A percentile compares a stretch with the other conserved stretches of the same genome.
These are phyloP conservation scores for Rynchops niger DNA, from an alignment of 2,113 vertebrate genomes.

Conservation along the genomic window DNA sequence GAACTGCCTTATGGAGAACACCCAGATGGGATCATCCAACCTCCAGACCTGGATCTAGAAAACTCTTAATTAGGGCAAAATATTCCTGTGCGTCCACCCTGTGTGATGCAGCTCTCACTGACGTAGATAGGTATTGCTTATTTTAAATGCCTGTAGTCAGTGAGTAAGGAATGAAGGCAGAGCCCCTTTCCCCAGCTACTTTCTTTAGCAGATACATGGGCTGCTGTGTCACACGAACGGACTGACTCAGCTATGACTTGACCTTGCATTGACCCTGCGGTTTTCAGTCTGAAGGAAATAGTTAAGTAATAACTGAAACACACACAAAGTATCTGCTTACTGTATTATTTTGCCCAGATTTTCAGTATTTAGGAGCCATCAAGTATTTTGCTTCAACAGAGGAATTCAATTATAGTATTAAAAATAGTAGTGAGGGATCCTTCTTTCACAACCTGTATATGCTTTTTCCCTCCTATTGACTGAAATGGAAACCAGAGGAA, in stretches of 20 bases:
- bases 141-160: constrained; percentile 19
- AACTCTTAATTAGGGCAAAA: constrained; percentile 42
- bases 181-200: not conserved
- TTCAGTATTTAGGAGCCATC: not conserved
- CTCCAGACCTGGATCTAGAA: not conserved
- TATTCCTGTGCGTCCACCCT: not conserved
- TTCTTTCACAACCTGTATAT: not conserved
- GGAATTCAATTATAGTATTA: not conserved
- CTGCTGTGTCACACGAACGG: constrained; percentile 13
- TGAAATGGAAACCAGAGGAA: not conserved
- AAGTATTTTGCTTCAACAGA: not conserved
- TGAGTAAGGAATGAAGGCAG: not conserved
- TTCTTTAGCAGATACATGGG: not conserved
- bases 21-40: not conserved
- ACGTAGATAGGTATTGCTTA: not conserved
- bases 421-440: not conserved
- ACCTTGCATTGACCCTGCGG: constrained; percentile 50
- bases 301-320: constrained; percentile 39
- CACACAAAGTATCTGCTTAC: constrained; percentile 21
- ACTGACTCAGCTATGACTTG: constrained; percentile 61
- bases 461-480: not conserved
- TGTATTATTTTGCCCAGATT: constrained; percentile 39
- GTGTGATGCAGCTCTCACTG: not conserved
- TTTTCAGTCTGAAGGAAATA: constrained; percentile 56
- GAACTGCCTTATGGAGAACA: not conserved